Evolutionary conservation across 2,888 invertebrate genomes (phyloP).

Genomic region (Dasysyrphus tricinctus): DNA sequence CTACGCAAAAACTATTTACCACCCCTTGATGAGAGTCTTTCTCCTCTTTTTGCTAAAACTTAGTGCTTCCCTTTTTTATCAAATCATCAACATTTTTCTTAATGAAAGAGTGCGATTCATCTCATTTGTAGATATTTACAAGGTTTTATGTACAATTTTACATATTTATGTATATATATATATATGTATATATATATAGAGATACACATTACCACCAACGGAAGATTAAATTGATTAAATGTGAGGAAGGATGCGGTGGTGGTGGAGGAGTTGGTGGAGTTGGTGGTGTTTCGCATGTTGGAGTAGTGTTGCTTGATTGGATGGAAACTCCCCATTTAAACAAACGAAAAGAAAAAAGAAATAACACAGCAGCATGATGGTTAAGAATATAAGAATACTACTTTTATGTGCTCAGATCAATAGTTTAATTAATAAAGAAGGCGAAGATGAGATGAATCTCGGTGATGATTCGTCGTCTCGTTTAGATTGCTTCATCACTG

Average conservation of each 20-base stretch:
- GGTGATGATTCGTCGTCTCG: slow-evolving; percentile 49
- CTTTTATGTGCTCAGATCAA: slow-evolving; percentile 10
- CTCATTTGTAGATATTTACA: slow-evolving; percentile 20
- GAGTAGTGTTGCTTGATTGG: slow-evolving; percentile 60
- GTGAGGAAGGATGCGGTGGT: slow-evolving; percentile 28
- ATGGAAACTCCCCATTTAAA: slow-evolving; percentile 29
- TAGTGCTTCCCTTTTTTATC: not conserved
- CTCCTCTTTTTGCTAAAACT: slow-evolving; percentile 4
- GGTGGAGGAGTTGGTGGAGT: not conserved
- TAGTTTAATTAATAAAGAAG: slow-evolving; percentile 66
- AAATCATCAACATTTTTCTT: slow-evolving; percentile 37
- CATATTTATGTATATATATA: slow-evolving; percentile 19
- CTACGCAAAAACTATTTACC: slow-evolving; percentile 47
- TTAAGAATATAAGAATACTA: slow-evolving; percentile 27
- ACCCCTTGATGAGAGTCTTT: slow-evolving; percentile 23
- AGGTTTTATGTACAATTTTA: not conserved
- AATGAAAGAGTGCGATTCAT: slow-evolving; percentile 55
- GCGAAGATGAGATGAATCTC: slow-evolving; percentile 49
- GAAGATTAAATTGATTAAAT: slow-evolving; percentile 58
- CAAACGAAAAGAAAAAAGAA: not conserved
- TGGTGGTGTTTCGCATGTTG: slow-evolving; percentile 3
- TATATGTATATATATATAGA: slow-evolving; percentile 1
- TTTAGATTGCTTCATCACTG: not conserved
- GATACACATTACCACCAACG: slow-evolving; percentile 28
- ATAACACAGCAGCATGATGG: not conserved